Base-by-base conservation (phyloP, 2,797 vertebrate species). In the Bovichtus diacanthus region DNA sequence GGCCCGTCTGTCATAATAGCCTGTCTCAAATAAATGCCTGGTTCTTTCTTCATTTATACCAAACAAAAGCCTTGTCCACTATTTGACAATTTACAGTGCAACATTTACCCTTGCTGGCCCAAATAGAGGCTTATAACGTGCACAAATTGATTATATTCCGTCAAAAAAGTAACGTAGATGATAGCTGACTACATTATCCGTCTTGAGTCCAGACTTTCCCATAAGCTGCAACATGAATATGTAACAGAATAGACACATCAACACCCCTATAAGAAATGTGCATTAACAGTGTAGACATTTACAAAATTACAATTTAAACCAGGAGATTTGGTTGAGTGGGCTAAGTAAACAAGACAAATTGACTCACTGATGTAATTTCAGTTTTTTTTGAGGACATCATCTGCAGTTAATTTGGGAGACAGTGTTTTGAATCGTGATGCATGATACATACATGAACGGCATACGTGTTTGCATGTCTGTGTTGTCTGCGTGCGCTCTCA, bases 401-500 rank as follows among this genome's bases (percentile, higher is more conserved):
- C 66, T 68, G 56, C 54, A 29, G 19, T 72, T 41, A 0, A 36
- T 46, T 74, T 19, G 11, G 6, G 8, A 11, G 3, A 9, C 23
- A 9, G 3, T 34, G 34, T 54, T 75, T 61, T 59, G 6, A 47
- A 19, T n/a, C n/a, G 5, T 39, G 15, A 41, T 29, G 18, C n/a
- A 25, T n/a, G 43, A 41, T 4, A 16, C 29, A 46, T 63, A 34
- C 61, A n/a, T 38, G 31, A 71, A 15, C 41, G 23, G 5, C 9
- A 12, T 58, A 44, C 66, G 7, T 70, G 39, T 46, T 43, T 74
- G 62, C 43, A 39, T 19, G 63, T 36, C 7, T 53, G 50, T 41
- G 43, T 36, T n/a, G 41, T 47, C 21, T 34, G 44, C 59, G 25
- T 65, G 55, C 21, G 49, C 50, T 62, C 34, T 65, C 16, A 10